A percentile compares a stretch with the other conserved stretches of the same genome.
Conservation (phyloP, 2,113 vertebrate genomes). For the Suricata suricatta region DNA sequence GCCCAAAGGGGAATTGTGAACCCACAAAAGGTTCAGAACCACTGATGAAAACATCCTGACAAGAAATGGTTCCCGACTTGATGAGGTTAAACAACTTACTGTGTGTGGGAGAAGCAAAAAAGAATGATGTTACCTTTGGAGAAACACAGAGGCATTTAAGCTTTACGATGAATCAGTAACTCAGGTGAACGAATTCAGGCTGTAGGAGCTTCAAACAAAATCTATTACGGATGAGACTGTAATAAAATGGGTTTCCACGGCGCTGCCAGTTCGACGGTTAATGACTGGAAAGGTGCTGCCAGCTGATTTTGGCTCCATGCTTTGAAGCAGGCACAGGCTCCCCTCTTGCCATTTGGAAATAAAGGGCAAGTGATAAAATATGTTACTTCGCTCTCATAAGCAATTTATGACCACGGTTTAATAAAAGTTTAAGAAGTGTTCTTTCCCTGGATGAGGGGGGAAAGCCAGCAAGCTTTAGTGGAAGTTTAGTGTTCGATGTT, state of each 20-base stretch:
- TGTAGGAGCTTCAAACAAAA: background rate
- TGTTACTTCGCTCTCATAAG: constrained; percentile 2
- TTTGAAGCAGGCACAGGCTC: background rate
- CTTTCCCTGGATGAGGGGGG: background rate
- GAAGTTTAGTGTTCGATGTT: background rate
- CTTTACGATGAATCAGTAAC: background rate
- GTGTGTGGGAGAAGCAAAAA: background rate
- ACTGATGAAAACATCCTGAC: background rate
- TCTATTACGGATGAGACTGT: constrained; percentile 29
- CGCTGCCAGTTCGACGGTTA: background rate
- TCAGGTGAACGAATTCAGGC: background rate
- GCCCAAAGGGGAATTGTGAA: background rate
- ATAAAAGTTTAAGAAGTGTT: constrained; percentile 20
- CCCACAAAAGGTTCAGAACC: background rate
- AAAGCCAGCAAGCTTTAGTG: background rate
- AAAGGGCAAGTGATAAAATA: constrained; percentile 21
- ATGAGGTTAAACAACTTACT: background rate
- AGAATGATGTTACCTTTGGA: background rate
- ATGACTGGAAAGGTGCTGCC: background rate
- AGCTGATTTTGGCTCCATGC: constrained; percentile 28
- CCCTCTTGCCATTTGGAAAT: constrained; percentile 18
- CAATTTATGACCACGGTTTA: constrained; percentile 32
- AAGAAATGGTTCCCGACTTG: background rate
- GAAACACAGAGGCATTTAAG: background rate
- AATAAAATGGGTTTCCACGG: background rate